Evolutionary conservation across 2,797 vertebrate genomes (phyloP), one percentile per base, ranked within the genome.

Genomic region (Phoeniculus purpureus): DNA sequence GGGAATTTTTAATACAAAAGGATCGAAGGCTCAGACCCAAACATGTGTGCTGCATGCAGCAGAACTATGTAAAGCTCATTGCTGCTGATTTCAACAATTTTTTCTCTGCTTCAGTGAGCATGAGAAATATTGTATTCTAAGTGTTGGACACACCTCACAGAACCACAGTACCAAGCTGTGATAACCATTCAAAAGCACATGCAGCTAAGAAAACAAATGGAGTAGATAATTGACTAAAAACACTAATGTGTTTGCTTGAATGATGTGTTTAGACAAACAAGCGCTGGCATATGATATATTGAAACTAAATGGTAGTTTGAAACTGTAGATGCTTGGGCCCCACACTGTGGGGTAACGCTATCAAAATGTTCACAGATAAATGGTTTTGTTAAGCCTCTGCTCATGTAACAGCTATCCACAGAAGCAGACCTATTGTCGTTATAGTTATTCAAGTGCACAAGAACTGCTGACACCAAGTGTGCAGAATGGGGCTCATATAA

Each of bases 171-270:
- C 83, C 85, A 92, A 91, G 81, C 85, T 85, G 91, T 91, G 92
- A 87, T 89, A 95, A 93, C 87, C 71, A 67, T 86, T 92, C 74
- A 81, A 79, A 94, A 92, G 32, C 58, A 89, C 79, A 50, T 59
- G 66, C 62, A 94, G 81, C 86, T 89, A 93, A 90, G 88, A 94
- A 95, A 95, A 93, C 81, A 95, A 95, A 90, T 88, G 64, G 72
- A 92, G 93, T 86, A 95, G 91, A 95, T 95, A 95, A 95, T 82
- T 93, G 78, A 92, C 81, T 93, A 77, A 94, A 91, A 93, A 88
- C 87, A 77, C 81, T 93, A 93, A 90, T 85, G 87, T 80, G 77
- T 86, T 95, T 94, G 86, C 70, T 82, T 91, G 87, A 93, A 87
- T 88, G 87, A 90, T 88, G 81, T 90, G 75, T 91, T 95, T 94